Conservation (phyloP, 2,113 vertebrate genomes). For the Perccottus glenii region DNA sequence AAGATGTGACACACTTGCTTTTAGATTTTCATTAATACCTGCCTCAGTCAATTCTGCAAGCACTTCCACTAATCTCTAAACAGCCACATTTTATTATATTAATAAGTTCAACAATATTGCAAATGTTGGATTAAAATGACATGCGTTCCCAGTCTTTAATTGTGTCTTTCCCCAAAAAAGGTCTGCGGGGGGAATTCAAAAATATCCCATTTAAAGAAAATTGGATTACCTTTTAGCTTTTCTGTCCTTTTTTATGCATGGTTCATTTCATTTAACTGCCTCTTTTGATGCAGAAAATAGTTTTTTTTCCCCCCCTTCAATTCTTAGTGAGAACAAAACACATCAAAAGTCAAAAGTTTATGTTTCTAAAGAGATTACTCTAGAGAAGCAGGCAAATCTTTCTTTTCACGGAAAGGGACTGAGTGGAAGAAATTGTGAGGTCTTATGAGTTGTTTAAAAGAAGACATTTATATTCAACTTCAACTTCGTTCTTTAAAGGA, state of each 20-base stretch:
- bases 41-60: constrained; percentile 14
- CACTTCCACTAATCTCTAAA: constrained; percentile 48
- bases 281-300: constrained; percentile 22
- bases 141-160: constrained; percentile 50
- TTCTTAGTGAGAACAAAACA: constrained; percentile 27
- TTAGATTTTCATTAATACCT: constrained; percentile 41
- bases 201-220: constrained; percentile 70
- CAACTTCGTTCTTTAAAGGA: too few relatives aligned
- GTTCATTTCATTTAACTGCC: constrained; percentile 50
- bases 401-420: not conserved
- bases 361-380: not conserved
- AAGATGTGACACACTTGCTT: constrained; percentile 25
- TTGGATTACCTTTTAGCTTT: constrained; percentile 70
- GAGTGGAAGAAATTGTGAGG: constrained; percentile 14
- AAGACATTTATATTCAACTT: constrained; percentile 17
- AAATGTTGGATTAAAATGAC: constrained; percentile 53
- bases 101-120: constrained; percentile 46
- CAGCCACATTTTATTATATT: constrained; percentile 50
- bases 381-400: not conserved
- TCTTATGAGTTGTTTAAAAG: constrained; percentile 20
- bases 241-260: constrained; percentile 45
- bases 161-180: constrained; percentile 44
- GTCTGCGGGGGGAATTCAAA: constrained; percentile 60
- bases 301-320: not conserved
- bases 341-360: constrained; percentile 13